phyloP scores from a whole-genome alignment of 2,797 vertebrate genomes.

The Micromesistius poutassou region DNA sequence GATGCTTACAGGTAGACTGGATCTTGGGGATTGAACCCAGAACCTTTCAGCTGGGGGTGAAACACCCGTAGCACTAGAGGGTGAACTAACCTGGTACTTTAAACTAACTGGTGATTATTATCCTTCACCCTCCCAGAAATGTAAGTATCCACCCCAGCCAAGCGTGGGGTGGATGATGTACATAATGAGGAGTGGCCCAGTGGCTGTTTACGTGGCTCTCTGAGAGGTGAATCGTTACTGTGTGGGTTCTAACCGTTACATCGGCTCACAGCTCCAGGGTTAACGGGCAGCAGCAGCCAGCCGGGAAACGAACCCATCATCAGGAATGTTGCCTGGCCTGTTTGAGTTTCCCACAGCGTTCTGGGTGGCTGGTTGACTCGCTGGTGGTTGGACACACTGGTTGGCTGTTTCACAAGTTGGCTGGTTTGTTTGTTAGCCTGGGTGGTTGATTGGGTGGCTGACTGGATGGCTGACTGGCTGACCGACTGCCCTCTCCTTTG shows the following conservation, averaged over 20 bases:
- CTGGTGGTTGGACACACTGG: background rate
- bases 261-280: constrained; percentile 23
- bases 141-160: too few relatives aligned
- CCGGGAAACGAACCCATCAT: constrained; percentile 22
- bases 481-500: background rate
- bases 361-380: background rate
- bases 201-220: background rate
- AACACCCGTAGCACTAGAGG: background rate
- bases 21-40: background rate
- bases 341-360: constrained; percentile 47
- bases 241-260: background rate
- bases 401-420: background rate
- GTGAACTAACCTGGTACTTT: background rate
- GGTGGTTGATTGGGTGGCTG: background rate
- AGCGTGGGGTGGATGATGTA: too few relatives aligned
- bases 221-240: background rate
- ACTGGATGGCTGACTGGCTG: background rate
- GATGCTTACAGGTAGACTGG: background rate
- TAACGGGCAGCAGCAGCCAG: constrained; percentile 23
- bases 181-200: background rate
- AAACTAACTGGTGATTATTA: too few relatives aligned
- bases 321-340: constrained; percentile 55
- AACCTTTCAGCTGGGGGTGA: background rate
- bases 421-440: background rate
- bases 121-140: too few relatives aligned